These are phyloP conservation scores for Sepioteuthis lessoniana DNA, from an alignment of 2,888 invertebrate genomes.

Conservation along the genomic window DNA sequence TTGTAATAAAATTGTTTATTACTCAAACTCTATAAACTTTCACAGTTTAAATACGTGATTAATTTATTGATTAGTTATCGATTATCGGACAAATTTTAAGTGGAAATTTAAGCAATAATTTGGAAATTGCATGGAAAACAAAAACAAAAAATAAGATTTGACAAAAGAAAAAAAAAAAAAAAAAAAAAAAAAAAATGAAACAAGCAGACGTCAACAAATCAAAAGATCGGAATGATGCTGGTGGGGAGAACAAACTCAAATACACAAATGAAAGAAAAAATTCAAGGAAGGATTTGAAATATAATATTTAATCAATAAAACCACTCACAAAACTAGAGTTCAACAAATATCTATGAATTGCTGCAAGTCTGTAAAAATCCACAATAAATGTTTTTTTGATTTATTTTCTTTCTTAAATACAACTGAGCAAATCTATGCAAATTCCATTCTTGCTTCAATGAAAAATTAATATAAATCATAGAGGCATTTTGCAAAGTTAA, in stretches of 20 bases:
- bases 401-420: background rate
- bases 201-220: background rate
- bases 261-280: background rate
- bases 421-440: too few relatives aligned
- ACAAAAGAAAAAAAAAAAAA: background rate
- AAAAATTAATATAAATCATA: background rate
- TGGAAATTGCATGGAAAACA: background rate
- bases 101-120: slow-evolving; percentile 6
- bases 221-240: background rate
- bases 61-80: background rate
- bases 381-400: background rate
- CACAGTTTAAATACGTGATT: background rate
- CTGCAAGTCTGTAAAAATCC: background rate
- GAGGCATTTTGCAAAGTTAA: background rate
- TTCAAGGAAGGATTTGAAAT: background rate
- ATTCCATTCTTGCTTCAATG: background rate
- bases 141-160: too few relatives aligned
- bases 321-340: background rate
- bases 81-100: background rate
- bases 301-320: background rate
- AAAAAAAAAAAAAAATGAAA: background rate
- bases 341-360: background rate
- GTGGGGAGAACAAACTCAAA: background rate
- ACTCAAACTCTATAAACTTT: background rate
- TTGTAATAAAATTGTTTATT: too few relatives aligned